These are phyloP conservation scores for Stichopus horrens DNA, from an alignment of 53 echinoderm and acorn worm genomes.

Conservation along the genomic window DNA sequence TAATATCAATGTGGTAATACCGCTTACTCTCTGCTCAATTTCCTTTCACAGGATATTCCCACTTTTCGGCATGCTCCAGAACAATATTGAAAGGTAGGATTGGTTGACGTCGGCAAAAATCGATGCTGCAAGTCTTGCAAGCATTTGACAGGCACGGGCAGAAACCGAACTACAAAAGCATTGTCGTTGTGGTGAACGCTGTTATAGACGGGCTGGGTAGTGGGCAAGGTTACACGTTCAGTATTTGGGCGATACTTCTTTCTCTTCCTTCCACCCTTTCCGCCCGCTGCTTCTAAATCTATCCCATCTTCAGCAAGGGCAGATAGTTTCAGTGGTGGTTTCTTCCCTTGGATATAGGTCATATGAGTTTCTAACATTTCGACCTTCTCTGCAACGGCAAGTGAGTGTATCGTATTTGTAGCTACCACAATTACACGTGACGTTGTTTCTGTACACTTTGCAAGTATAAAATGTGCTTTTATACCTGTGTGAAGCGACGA, in stretches of 20 bases:
- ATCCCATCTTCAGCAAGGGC: constrained; percentile 24
- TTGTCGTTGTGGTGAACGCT: not conserved
- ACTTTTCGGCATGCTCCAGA: constrained; percentile 10
- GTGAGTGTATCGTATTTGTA: constrained; percentile 11
- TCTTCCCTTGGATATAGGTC: not conserved
- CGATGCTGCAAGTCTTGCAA: not conserved
- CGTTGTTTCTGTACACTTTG: not conserved
- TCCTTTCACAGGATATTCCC: constrained; percentile 16
- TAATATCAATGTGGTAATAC: constrained; percentile 29
- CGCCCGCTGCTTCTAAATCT: constrained; percentile 17
- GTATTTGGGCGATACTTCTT: constrained; percentile 3
- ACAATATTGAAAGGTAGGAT: constrained; percentile 13
- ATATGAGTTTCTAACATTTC: not conserved
- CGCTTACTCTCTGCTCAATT: constrained; percentile 7
- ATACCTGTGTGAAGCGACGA: not conserved
- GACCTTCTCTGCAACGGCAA: constrained; percentile 16
- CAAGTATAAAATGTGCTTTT: not conserved
- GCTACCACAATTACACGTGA: constrained; percentile 10
- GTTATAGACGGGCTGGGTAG: not conserved
- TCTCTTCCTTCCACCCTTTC: not conserved
- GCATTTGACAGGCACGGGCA: constrained; percentile 7
- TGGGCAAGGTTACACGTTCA: not conserved
- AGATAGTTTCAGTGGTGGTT: not conserved
- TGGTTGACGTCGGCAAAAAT: constrained; percentile 8
- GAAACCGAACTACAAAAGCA: not conserved